Base-by-base conservation (phyloP, 2,888 invertebrate genomes). In the Stratiomys singularior region DNA sequence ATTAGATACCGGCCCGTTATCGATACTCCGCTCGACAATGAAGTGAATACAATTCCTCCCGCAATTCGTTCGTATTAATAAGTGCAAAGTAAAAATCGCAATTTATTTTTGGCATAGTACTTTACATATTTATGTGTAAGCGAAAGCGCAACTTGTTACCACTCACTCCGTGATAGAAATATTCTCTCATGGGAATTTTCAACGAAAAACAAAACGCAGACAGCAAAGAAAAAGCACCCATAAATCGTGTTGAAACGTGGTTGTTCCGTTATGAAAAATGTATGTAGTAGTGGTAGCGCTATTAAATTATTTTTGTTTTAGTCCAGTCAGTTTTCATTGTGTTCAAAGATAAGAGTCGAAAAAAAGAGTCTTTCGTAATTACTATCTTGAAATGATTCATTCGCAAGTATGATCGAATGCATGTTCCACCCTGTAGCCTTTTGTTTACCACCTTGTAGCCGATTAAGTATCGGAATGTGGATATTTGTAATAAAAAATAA, bases 1-100 rank as follows among this genome's bases (percentile, higher is more conserved):
- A 91, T 98, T 76, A 88, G 90, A 15, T 98, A 96, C 88, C 90
- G 98, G 83, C 95, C 96, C 21, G 98, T 98, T 69, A 96, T 97
- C 84, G 98, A 98, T 87, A 83, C 90, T 23, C 97, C 98, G 0
- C 89, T 98, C 80, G 92, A 97, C 87, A 89, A 90, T 82, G 96
- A 96, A 88, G 95, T 95, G 87, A 89, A 91, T 81, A 93, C 94
- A n/a, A 94, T 97, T 80, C 95, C 96, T 81, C 96, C 96, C 27
- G 93, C 95, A 82, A 92, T 96, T 85, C 91, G 96, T 85, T 94
- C 95, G 3, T 96, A 96, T 86, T 96, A n/a, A n/a, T n/a, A 94
- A 88, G 82, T 30, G 13, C 5, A 52, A 47, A 30, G 60, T 58
- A 4, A 69, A 37, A 52, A 11, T 46, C 37, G n/a, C 23, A 9